Evolutionary conservation across 2,797 vertebrate genomes (phyloP), one percentile per base, ranked within the genome.

Genomic region (Lacerta bilineata): DNA sequence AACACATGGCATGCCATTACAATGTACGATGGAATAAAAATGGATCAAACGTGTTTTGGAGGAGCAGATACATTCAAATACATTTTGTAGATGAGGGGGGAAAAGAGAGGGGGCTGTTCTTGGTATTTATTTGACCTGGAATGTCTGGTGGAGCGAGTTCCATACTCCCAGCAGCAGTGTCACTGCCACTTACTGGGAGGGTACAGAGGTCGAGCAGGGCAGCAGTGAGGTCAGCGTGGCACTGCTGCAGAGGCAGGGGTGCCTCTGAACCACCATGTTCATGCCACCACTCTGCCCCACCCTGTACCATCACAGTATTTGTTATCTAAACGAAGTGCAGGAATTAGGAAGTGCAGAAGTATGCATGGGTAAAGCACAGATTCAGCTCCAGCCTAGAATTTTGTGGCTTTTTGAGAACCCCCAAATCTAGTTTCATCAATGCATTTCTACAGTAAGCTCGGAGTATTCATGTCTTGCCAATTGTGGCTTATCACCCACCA

Each of bases 381-480:
- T 15, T n/a, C n/a, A 71, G 13, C 33, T 36, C 71, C 33, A 72
- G n/a, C n/a, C 18, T 27, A 81, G 61, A 81, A 66, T 66, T 18
- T 66, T 4, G 29, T 17, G 94, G 87, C 89, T 94, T 89, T 92
- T n/a, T 25, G 74, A 91, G 90, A 80, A 88, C 50, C 41, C 2
- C 2, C 29, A n/a, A 20, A 33, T 23, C 43, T 33, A 11, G 41
- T 4, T 83, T 83, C 69, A 15, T 64, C 20, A 81, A 81, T 4
- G 4, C 46, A 11, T n/a, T 83, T 46, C 25, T 50, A 55, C 50
- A 55, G 50, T 55, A 71, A 50, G 15, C 29, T 46, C 7, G 17
- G 10, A 4, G 3, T 69, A 41, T 46, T 50, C 23, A 50, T 46
- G 5, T 33, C 18, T 71, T 71, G 66, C 36, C 20, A 77, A 46